Evolutionary conservation across 2,888 invertebrate genomes (phyloP).

Genomic region (Microplitis deprimator): DNA sequence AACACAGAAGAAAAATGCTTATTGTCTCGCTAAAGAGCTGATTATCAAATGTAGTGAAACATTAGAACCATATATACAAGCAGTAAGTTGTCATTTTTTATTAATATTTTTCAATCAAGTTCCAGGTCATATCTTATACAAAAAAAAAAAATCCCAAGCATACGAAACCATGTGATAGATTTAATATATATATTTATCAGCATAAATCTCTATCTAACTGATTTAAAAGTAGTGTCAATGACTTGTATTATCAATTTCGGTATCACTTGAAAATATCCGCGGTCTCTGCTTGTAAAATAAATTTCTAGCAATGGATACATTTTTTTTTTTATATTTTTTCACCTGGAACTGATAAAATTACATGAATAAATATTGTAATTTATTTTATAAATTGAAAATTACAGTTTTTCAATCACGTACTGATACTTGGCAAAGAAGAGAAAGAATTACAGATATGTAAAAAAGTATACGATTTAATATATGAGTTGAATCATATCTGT

Average conservation of each 20-base stretch:
- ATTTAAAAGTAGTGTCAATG: too few species aligned
- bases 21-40: slow-evolving; percentile 91
- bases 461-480: slow-evolving; percentile 95
- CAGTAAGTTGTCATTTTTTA: slow-evolving; percentile 75
- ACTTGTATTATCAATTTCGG: too few species aligned
- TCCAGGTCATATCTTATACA: too few species aligned
- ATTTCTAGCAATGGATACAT: not conserved
- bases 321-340: slow-evolving; percentile 19
- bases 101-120: not conserved
- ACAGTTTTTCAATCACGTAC: slow-evolving; percentile 95
- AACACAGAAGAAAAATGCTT: slow-evolving; percentile 90
- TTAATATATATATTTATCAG: too few species aligned
- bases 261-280: not conserved
- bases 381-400: slow-evolving; percentile 53
- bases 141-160: too few species aligned
- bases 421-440: slow-evolving; percentile 93
- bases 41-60: slow-evolving; percentile 93
- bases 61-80: slow-evolving; percentile 94
- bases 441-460: slow-evolving; percentile 83
- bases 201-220: too few species aligned
- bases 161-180: too few species aligned
- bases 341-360: not conserved
- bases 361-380: not conserved
- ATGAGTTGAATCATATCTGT: slow-evolving; percentile 94
- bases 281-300: not conserved